A percentile compares a stretch with the other conserved stretches of the same genome.
Evolutionary conservation across 1,140 invertebrate species (phyloP).

Genomic region (Lepidurus packardi): DNA sequence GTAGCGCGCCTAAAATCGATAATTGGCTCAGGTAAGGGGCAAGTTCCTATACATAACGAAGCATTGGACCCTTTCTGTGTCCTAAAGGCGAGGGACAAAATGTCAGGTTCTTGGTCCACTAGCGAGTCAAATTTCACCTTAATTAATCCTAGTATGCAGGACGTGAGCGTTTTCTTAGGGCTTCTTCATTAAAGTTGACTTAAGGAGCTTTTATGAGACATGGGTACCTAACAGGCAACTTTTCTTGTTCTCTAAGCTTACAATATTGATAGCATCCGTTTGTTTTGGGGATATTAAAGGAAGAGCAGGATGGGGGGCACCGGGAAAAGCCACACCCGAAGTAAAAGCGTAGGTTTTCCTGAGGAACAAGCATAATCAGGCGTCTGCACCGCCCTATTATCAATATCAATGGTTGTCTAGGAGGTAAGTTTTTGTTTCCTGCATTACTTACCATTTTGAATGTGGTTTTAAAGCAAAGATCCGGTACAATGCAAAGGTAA

Average conservation of each 20-base stretch:
- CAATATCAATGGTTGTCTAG: neutral
- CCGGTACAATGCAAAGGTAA: too few relatives aligned
- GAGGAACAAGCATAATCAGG: neutral
- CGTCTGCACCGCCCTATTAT: neutral
- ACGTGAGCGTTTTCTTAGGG: neutral
- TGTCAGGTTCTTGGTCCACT: too few relatives aligned
- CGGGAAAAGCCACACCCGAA: conserved; percentile 13
- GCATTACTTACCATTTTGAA: neutral
- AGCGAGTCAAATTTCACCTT: too few relatives aligned
- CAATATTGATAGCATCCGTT: neutral
- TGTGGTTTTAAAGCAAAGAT: neutral
- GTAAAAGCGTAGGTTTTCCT: neutral
- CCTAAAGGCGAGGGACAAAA: neutral
- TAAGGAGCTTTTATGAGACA: too few relatives aligned
- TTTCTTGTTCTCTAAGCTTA: too few relatives aligned
- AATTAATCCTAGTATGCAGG: neutral
- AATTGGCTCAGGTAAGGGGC: neutral
- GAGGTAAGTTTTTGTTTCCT: neutral
- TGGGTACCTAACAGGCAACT: too few relatives aligned
- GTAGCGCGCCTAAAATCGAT: conserved; percentile 2
- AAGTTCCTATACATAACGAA: neutral
- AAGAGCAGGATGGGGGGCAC: neutral
- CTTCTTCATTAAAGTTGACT: too few relatives aligned
- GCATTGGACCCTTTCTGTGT: neutral
- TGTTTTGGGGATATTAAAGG: neutral